Evolutionary conservation across 1,140 invertebrate species (phyloP), one percentile per base, ranked within the genome.

Genomic region (Ceratosolen solmsi): DNA sequence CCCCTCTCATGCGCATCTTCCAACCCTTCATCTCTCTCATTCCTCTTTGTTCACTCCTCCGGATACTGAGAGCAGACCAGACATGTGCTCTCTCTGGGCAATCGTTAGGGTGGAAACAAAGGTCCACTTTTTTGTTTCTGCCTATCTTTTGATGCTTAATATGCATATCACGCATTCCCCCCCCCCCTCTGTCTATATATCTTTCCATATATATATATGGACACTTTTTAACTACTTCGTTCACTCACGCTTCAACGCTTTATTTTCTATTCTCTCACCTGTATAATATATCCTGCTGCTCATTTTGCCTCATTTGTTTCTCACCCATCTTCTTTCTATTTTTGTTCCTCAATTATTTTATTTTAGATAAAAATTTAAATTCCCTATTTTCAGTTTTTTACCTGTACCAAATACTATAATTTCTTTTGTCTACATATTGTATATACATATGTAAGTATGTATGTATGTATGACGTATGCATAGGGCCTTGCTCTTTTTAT

Each of bases 131-230:
- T n/a, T n/a, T n/a, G 51, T 54, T 36, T 22, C 46, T 20, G 30
- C n/a, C n/a, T 33, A 63, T 60, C 76, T 70, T 56, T 72, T 54
- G 63, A 63, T 74, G 2, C 65, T 41, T 46, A 36, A 13, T 15
- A 1, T 68, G 0, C 27, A 63, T 74, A 82, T 68, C n/a, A n/a
- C 46, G 49, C 33, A n/a, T 63, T 70, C 71, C 84, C 83, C 70
- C 79, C n/a, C 9, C 20, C 20, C 3, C 82, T 80, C 81, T 77
- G 22, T n/a, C n/a, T n/a, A n/a, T n/a, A n/a, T n/a, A n/a, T n/a
- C n/a, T n/a, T n/a, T n/a, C n/a, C n/a, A n/a, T n/a, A n/a, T n/a
- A n/a, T n/a, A n/a, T n/a, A n/a, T n/a, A n/a, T n/a, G n/a, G n/a
- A n/a, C n/a, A n/a, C n/a, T n/a, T n/a, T n/a, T n/a, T n/a, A n/a